These are phyloP conservation scores for Drosophila fungiperda DNA, from an alignment of 2,888 invertebrate species.

Conservation along the genomic window DNA sequence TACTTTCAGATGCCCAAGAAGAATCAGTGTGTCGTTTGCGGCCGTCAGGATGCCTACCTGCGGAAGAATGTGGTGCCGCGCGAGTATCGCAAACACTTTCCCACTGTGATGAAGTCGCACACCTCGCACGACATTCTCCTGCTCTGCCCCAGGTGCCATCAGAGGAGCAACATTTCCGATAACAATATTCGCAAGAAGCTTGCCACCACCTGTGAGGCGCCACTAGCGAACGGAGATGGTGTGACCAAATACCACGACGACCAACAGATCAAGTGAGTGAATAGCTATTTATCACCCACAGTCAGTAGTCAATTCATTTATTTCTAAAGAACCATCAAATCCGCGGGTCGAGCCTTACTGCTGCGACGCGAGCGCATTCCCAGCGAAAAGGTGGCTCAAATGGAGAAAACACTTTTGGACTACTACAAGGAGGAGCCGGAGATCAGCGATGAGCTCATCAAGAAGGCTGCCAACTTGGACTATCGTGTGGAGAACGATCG, in stretches of 20 bases:
- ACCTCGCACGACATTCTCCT: slow-evolving; percentile 92
- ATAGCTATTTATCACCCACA: background rate
- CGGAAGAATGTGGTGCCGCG: slow-evolving; percentile 93
- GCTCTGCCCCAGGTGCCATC: slow-evolving; percentile 90
- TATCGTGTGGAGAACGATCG: slow-evolving; percentile 85
- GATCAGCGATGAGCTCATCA: slow-evolving; percentile 86
- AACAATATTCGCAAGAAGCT: slow-evolving; percentile 87
- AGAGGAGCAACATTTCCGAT: slow-evolving; percentile 89
- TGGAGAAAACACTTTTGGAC: slow-evolving; percentile 86
- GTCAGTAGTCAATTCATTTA: background rate
- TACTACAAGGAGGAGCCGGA: slow-evolving; percentile 85
- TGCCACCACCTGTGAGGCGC: slow-evolving; percentile 88
- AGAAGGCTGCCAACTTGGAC: slow-evolving; percentile 86
- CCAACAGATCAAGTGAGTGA: slow-evolving; percentile 74
- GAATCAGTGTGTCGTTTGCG: slow-evolving; percentile 93
- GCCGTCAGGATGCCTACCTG: slow-evolving; percentile 88
- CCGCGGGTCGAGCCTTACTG: slow-evolving; percentile 87
- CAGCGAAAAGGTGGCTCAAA: slow-evolving; percentile 84
- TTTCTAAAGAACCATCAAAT: slow-evolving; percentile 86
- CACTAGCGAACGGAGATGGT: slow-evolving; percentile 85
- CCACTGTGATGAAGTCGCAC: slow-evolving; percentile 91
- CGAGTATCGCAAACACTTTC: slow-evolving; percentile 92
- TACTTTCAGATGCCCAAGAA: slow-evolving; percentile 90
- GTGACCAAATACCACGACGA: slow-evolving; percentile 84
- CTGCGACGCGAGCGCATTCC: slow-evolving; percentile 86